A percentile compares a stretch with the other conserved stretches of the same genome.
phyloP scores from a whole-genome alignment of 2,888 invertebrate genomes.

The Cantharis lateralis region DNA sequence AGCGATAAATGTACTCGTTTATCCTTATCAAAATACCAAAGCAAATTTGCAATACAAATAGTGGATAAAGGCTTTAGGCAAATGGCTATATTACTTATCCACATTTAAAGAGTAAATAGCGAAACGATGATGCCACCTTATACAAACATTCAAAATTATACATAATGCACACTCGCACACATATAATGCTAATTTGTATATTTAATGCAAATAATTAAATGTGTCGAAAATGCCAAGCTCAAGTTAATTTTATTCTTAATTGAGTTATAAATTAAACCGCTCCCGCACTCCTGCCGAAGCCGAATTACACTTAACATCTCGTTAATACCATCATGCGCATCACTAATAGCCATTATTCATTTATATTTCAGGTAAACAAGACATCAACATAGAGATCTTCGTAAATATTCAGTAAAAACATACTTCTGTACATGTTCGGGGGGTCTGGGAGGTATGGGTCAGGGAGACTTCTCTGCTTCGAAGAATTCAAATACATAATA shows the following conservation, averaged over 20 bases:
- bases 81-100: constrained; percentile 7
- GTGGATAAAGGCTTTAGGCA: neutral
- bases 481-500: no score
- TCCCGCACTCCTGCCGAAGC: no score
- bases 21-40: constrained; percentile 15
- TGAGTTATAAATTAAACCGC: neutral
- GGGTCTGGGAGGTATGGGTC: no score
- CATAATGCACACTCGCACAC: neutral
- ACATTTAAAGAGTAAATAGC: constrained; percentile 8
- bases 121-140: constrained; percentile 1
- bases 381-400: no score
- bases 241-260: neutral
- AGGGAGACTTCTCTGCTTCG: no score
- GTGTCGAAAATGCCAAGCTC: neutral
- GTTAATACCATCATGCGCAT: no score
- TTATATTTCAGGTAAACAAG: no score
- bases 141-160: neutral
- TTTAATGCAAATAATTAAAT: neutral
- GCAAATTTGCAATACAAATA: constrained; percentile 22
- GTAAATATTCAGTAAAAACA: no score
- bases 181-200: neutral
- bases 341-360: no score
- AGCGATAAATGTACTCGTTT: constrained; percentile 9
- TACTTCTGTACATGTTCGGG: no score
- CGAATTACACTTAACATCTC: no score